Evolutionary conservation across 1,140 invertebrate species (phyloP).

Genomic region (Lepidurus apus): DNA sequence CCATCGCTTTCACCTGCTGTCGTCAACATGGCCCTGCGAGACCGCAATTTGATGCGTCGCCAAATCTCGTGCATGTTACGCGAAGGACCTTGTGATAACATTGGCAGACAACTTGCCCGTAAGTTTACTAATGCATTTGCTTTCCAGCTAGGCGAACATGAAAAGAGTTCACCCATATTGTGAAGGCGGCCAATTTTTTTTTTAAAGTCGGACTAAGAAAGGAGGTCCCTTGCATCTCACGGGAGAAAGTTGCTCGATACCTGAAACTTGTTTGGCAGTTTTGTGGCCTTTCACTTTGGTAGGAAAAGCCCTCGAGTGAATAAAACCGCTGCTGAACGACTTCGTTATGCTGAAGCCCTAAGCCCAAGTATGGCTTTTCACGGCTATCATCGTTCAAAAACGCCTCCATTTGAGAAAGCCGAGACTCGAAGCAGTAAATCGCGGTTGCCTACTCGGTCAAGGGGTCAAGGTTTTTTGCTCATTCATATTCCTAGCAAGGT

Average conservation of each 20-base stretch:
- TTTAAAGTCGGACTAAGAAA: not conserved
- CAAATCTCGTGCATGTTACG: slow-evolving; percentile 34
- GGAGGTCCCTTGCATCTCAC: not conserved
- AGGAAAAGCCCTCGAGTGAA: not conserved
- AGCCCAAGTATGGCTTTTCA: not conserved
- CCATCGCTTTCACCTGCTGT: slow-evolving; percentile 20
- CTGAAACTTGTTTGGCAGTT: not conserved
- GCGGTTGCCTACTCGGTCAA: not conserved
- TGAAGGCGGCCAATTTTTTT: not conserved
- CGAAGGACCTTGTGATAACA: slow-evolving; percentile 35
- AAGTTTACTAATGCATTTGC: slow-evolving; percentile 23
- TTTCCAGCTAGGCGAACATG: not conserved
- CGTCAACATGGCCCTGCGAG: slow-evolving; percentile 34
- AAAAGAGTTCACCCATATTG: not conserved
- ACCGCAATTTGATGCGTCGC: slow-evolving; percentile 32
- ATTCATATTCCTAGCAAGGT: not conserved
- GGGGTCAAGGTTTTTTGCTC: not conserved
- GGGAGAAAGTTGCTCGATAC: slow-evolving; percentile 11
- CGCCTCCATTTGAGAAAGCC: not conserved
- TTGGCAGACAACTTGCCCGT: slow-evolving; percentile 34
- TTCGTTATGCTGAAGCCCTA: not conserved
- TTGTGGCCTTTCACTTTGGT: slow-evolving; percentile 13
- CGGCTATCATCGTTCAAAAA: not conserved
- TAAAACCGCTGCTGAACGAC: not conserved
- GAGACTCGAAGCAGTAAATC: not conserved